Conservation (phyloP, 1,140 invertebrate species). For the Mizuhopecten yessoensis region DNA sequence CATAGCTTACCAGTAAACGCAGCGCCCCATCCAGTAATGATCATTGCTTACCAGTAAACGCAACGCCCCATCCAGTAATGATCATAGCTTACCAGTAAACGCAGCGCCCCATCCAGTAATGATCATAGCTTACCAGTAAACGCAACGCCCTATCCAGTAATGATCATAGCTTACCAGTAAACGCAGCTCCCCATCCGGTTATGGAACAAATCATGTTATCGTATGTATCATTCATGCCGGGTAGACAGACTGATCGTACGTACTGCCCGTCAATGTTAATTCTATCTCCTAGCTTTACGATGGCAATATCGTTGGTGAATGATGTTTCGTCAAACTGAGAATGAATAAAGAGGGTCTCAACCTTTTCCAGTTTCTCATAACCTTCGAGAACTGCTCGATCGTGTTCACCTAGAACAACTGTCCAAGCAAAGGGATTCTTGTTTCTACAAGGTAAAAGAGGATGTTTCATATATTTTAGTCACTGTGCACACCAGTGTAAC, state of each 20-base stretch:
- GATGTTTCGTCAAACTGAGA: conserved; percentile 56
- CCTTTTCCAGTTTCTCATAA: conserved; percentile 67
- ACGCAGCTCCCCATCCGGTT: conserved; percentile 72
- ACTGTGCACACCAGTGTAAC: too few species aligned
- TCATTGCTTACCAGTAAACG: background rate
- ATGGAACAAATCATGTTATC: conserved; percentile 66
- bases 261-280: conserved; percentile 56
- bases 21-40: too few species aligned
- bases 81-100: too few species aligned
- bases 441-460: conserved; percentile 59
- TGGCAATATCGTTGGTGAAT: conserved; percentile 69
- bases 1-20: too few species aligned
- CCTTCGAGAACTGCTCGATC: conserved; percentile 65
- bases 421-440: conserved; percentile 71
- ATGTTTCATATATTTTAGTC: too few species aligned
- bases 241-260: conserved; percentile 68
- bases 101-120: too few species aligned
- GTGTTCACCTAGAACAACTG: conserved; percentile 67
- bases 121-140: too few species aligned
- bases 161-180: conserved; percentile 64
- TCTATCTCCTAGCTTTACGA: conserved; percentile 66
- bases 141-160: too few species aligned
- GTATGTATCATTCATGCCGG: conserved; percentile 58
- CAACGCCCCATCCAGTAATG: background rate
- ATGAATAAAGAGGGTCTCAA: conserved; percentile 68